Percentiles rank a stretch among this genome's conserved stretches.
phyloP scores from a whole-genome alignment of 1,140 invertebrate genomes.

The Eubasilissa regina region DNA sequence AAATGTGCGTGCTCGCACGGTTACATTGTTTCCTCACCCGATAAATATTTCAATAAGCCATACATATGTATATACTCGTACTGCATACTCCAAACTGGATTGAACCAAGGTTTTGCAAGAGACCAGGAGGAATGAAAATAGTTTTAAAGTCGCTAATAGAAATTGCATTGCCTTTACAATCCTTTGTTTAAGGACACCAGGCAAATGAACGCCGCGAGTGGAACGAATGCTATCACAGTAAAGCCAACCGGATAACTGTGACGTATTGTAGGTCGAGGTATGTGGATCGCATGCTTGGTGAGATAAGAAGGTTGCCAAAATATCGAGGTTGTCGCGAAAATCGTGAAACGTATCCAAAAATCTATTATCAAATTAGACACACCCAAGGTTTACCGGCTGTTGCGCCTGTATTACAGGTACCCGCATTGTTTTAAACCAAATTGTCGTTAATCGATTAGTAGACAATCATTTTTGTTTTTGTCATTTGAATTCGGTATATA shows the following conservation, averaged over 20 bases:
- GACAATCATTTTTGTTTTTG: too few relatives aligned
- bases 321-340: constrained; percentile 1
- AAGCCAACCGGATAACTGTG: not conserved
- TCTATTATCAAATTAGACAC: too few relatives aligned
- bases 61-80: not conserved
- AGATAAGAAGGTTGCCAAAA: constrained; percentile 28
- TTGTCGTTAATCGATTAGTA: too few relatives aligned
- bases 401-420: too few relatives aligned
- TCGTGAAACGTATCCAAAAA: constrained; percentile 7
- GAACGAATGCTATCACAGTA: too few relatives aligned
- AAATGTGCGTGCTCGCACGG: not conserved
- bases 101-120: constrained; percentile 14
- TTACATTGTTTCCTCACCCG: constrained; percentile 31
- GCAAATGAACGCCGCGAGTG: not conserved
- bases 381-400: too few relatives aligned
- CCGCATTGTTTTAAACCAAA: too few relatives aligned
- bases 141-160: too few relatives aligned
- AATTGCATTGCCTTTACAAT: not conserved
- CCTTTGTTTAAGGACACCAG: not conserved
- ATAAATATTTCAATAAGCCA: constrained; percentile 23
- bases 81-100: constrained; percentile 16
- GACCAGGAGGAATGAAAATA: not conserved
- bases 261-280: not conserved
- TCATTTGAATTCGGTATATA: too few relatives aligned
- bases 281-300: not conserved